A percentile compares a stretch with the other conserved stretches of the same genome.
These are phyloP conservation scores for Chondrilla cf. caribensis DNA, from an alignment of 37 sponge, comb jelly and placozoan genomes.

Conservation along the genomic window DNA sequence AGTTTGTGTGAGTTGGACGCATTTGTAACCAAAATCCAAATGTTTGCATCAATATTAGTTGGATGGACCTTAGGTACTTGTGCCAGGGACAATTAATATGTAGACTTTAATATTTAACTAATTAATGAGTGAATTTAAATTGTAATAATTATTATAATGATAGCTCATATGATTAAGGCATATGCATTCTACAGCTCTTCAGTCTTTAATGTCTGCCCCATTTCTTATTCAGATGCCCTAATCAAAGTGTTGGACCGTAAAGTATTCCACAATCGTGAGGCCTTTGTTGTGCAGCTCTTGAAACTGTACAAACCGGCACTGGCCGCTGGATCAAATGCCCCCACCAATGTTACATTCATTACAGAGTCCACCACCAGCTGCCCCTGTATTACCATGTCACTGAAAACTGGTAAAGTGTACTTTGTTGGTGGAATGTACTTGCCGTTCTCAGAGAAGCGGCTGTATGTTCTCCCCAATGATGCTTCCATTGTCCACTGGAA, in stretches of 20 bases:
- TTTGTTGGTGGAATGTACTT: neutral
- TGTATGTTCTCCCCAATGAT: slow-evolving; percentile 6
- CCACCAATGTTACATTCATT: neutral
- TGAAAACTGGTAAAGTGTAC: neutral
- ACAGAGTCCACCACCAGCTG: neutral
- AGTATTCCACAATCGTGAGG: neutral
- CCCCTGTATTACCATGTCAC: neutral
- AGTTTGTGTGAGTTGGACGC: slow-evolving; percentile 14
- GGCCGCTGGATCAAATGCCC: neutral
- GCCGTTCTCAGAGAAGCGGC: neutral
- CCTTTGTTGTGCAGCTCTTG: neutral
- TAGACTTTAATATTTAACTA: no score
- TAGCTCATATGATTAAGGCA: no score
- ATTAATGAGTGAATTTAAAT: no score
- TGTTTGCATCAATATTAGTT: no score
- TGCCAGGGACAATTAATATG: no score
- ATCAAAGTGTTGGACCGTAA: neutral
- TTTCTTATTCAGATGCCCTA: slow-evolving; percentile 11
- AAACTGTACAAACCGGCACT: neutral
- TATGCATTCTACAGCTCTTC: no score
- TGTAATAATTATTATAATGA: no score
- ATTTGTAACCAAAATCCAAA: no score
- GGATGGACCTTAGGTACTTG: no score
- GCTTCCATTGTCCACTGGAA: neutral
- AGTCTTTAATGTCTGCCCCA: no score